Evolutionary conservation across 2,113 vertebrate species (phyloP), one percentile per base, ranked within the genome.

Genomic region (Stercorarius parasiticus): DNA sequence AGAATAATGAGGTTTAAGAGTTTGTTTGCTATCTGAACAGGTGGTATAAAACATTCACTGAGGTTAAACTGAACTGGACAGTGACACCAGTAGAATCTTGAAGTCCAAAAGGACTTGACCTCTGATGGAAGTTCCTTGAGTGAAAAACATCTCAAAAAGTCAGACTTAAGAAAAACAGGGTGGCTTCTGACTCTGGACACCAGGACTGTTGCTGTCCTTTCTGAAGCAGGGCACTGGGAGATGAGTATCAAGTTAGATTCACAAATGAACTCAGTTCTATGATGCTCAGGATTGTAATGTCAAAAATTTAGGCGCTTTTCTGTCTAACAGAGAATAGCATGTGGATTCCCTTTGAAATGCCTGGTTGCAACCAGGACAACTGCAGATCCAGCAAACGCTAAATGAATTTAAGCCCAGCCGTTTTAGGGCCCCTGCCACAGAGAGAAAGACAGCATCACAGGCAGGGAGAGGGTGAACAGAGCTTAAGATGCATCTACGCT

Each of bases 391-490:
- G 43, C 56, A 69, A 25, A 74, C 13, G 2, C 20, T 59, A 5
- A 59, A 27, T 4, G 5, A 59, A 13, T 23, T n/a, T 69, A 32
- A 42, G 27, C 10, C 5, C 14, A 72, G 6, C 29, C 5, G 0
- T 30, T 86, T 82, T 30, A 86, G 45, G 38, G 21, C 29, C 8
- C 3, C 15, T 90, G 40, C 43, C 26, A 25, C 30, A 49, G 40
- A 64, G 26, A 59, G 55, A 27, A n/a, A 65, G 72, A n/a, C 13
- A 29, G 19, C 6, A 7, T 50, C 43, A 11, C 0, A 0, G 34
- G 13, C 25, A 36, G 17, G 69, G 73, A 69, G 66, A 55, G 23
- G 6, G 36, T 58, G 50, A 82, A 53, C 12, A 30, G 64, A 79
- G 29, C 32, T 88, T 59, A 55, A 71, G 52, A 22, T 47, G 22